A percentile compares a stretch with the other conserved stretches of the same genome.
Conservation (phyloP, 2,113 vertebrate species). For the Cettia cetti region DNA sequence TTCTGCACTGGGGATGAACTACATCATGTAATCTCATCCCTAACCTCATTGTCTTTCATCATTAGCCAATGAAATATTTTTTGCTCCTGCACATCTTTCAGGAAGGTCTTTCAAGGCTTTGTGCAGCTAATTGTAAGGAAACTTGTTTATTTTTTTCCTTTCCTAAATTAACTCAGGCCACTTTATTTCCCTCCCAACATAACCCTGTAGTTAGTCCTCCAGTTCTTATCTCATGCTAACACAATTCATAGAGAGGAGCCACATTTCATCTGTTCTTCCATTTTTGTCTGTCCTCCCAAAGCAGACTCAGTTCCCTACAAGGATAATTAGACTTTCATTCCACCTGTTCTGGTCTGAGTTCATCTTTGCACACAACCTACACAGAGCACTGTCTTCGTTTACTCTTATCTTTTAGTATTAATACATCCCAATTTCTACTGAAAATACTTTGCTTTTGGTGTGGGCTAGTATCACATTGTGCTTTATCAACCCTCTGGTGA, state of each 20-base stretch:
- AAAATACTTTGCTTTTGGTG: neutral
- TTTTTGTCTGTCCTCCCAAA: neutral
- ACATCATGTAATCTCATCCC: neutral
- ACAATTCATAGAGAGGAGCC: neutral
- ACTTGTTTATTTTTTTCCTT: neutral
- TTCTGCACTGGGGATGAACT: neutral
- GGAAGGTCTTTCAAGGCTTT: neutral
- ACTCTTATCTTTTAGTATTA: neutral
- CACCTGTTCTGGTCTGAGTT: neutral
- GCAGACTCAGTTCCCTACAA: neutral
- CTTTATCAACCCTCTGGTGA: slow-evolving; percentile 22
- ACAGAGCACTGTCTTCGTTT: neutral
- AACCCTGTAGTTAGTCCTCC: neutral
- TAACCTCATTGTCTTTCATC: neutral
- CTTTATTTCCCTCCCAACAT: neutral
- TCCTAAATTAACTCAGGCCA: neutral
- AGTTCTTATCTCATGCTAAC: neutral
- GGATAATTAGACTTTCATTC: neutral
- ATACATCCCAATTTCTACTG: neutral
- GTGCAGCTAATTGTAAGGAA: neutral
- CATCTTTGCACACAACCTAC: neutral
- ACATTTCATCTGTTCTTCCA: neutral
- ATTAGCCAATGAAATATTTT: neutral
- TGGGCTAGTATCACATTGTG: neutral
- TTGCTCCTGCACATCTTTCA: neutral